phyloP scores from a whole-genome alignment of 2,888 invertebrate genomes.

The Meandrusa payeni region DNA sequence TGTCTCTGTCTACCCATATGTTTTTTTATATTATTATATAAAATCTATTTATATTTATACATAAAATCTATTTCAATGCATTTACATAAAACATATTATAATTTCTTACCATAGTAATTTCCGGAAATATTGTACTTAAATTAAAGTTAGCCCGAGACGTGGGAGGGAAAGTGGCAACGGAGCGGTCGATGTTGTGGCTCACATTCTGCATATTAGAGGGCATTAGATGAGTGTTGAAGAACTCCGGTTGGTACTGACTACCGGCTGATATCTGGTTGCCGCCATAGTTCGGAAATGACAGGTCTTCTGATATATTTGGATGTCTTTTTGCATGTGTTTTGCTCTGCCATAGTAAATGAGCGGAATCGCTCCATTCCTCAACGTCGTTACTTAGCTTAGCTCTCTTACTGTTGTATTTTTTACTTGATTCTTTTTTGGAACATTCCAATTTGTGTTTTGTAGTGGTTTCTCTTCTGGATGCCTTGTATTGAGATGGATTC shows the following conservation, averaged over 20 bases:
- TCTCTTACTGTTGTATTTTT: slow-evolving; percentile 69
- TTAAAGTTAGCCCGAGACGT: slow-evolving; percentile 87
- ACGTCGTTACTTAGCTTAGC: slow-evolving; percentile 55
- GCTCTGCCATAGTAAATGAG: slow-evolving; percentile 66
- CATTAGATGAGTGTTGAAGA: slow-evolving; percentile 68
- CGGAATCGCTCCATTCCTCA: slow-evolving; percentile 66
- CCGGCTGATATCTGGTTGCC: slow-evolving; percentile 60
- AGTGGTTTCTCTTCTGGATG: slow-evolving; percentile 60
- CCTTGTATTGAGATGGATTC: slow-evolving; percentile 51
- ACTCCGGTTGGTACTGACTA: slow-evolving; percentile 64
- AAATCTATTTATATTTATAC: too few relatives aligned
- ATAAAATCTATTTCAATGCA: too few relatives aligned
- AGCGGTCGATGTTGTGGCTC: slow-evolving; percentile 57
- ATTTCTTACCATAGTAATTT: slow-evolving; percentile 86
- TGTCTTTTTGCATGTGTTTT: slow-evolving; percentile 57
- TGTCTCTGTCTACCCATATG: too few relatives aligned
- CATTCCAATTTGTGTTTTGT: slow-evolving; percentile 72
- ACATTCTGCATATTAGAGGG: slow-evolving; percentile 62
- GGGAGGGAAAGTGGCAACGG: slow-evolving; percentile 58
- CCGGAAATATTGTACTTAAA: slow-evolving; percentile 91
- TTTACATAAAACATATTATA: too few relatives aligned
- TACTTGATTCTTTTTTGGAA: slow-evolving; percentile 68
- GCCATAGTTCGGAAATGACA: slow-evolving; percentile 65
- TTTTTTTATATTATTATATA: too few relatives aligned
- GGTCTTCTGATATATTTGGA: slow-evolving; percentile 59